phyloP scores from a whole-genome alignment of 2,797 vertebrate species.

The Manis javanica region DNA sequence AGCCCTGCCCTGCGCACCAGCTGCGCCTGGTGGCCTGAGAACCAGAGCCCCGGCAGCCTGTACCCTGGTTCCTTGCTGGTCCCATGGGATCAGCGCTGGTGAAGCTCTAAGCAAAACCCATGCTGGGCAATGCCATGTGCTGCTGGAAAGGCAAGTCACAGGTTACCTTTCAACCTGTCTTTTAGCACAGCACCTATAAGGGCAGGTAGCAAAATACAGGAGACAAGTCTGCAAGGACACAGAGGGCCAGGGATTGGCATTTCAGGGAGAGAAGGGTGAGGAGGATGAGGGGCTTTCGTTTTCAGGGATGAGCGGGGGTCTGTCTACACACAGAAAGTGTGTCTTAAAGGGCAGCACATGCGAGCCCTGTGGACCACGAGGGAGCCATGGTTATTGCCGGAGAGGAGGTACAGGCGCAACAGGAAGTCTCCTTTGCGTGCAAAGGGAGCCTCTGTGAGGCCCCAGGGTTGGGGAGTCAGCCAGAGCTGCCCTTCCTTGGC shows the following conservation, averaged over 20 bases:
- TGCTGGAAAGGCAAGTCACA: not conserved
- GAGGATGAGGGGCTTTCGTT: no score
- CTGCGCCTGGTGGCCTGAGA: rapidly evolving
- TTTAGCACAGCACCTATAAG: rapidly evolving
- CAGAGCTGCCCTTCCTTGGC: rapidly evolving
- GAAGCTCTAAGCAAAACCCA: not conserved
- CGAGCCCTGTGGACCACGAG: rapidly evolving
- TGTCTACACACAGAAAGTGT: rapidly evolving
- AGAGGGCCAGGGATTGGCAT: rapidly evolving
- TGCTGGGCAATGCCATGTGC: rapidly evolving
- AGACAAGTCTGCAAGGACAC: no score
- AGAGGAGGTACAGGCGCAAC: not conserved
- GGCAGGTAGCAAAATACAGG: rapidly evolving
- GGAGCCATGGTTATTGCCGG: rapidly evolving
- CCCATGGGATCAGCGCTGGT: rapidly evolving
- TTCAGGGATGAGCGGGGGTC: rapidly evolving
- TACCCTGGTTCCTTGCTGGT: rapidly evolving
- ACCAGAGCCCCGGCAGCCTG: rapidly evolving
- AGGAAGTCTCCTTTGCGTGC: not conserved
- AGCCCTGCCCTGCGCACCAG: rapidly evolving
- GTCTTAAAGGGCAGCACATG: rapidly evolving
- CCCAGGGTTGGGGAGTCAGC: rapidly evolving
- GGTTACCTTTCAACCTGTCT: rapidly evolving
- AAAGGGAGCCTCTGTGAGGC: rapidly evolving
- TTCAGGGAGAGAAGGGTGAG: rapidly evolving